These are phyloP conservation scores for Prunella himalayana DNA, from an alignment of 2,113 vertebrate species.

Conservation along the genomic window DNA sequence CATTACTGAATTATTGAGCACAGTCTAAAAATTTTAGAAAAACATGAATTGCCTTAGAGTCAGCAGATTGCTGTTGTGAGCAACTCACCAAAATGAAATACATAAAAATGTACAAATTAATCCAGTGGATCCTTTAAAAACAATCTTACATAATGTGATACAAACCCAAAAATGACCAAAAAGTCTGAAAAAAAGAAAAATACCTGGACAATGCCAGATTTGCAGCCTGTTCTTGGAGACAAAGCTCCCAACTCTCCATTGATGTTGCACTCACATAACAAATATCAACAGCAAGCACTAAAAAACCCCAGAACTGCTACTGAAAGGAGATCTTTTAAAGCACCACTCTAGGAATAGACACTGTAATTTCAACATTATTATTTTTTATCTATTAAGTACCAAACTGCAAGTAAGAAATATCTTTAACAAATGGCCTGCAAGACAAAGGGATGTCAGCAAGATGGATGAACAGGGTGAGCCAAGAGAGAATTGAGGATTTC, in stretches of 20 bases:
- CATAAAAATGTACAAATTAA: neutral
- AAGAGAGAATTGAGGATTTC: neutral
- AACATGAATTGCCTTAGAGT: neutral
- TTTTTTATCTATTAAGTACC: neutral
- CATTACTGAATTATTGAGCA: neutral
- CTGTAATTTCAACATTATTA: neutral
- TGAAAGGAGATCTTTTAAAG: neutral
- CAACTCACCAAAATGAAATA: neutral
- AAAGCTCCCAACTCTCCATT: neutral
- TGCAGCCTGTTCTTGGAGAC: neutral
- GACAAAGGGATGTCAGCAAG: neutral
- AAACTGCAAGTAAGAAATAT: neutral
- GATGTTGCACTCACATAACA: neutral
- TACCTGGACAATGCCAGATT: neutral
- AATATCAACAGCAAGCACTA: neutral
- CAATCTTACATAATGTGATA: neutral
- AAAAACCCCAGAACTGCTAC: neutral
- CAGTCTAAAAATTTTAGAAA: neutral
- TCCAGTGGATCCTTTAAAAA: neutral
- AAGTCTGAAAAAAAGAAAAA: neutral
- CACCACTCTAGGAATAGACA: neutral
- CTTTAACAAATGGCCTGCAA: neutral
- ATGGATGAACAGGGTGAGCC: accelerated
- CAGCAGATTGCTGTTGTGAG: neutral
- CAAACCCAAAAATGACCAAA: neutral